These are phyloP conservation scores for Imbricaverruca yamaguchii DNA, from an alignment of 2,888 invertebrate species.

Conservation along the genomic window DNA sequence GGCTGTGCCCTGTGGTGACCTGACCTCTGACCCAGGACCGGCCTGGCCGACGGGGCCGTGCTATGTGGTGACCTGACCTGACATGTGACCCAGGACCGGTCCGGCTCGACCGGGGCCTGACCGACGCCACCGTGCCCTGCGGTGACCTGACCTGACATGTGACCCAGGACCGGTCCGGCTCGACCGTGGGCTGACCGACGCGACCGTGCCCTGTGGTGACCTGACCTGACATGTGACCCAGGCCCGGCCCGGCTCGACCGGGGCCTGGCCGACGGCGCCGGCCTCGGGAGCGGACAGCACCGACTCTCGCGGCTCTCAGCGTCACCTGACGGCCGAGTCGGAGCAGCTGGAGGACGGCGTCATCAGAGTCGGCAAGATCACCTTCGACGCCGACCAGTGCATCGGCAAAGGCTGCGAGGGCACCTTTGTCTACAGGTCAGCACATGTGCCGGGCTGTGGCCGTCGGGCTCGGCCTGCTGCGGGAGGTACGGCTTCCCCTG, in stretches of 20 bases:
- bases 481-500: too few relatives aligned
- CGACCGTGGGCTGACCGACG: not conserved
- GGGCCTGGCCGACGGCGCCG: slow-evolving; percentile 6
- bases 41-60: slow-evolving; percentile 12
- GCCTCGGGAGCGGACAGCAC: slow-evolving; percentile 19
- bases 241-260: not conserved
- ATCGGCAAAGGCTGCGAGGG: slow-evolving; percentile 97
- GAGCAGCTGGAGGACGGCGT: slow-evolving; percentile 58
- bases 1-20: not conserved
- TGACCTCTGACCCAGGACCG: not conserved
- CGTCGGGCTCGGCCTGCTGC: too few relatives aligned
- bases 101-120: not conserved
- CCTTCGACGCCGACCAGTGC: slow-evolving; percentile 72
- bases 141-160: not conserved
- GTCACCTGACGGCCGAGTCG: slow-evolving; percentile 49
- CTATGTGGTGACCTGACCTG: too few relatives aligned
- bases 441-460: not conserved
- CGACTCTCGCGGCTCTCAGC: slow-evolving; percentile 24
- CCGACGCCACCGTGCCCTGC: not conserved
- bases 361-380: slow-evolving; percentile 76
- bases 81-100: not conserved
- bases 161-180: not conserved
- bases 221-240: not conserved
- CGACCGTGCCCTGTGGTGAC: not conserved
- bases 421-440: slow-evolving; percentile 64